Conservation (phyloP, 1,140 invertebrate genomes). For the Macrotrachela quadricornifera region DNA sequence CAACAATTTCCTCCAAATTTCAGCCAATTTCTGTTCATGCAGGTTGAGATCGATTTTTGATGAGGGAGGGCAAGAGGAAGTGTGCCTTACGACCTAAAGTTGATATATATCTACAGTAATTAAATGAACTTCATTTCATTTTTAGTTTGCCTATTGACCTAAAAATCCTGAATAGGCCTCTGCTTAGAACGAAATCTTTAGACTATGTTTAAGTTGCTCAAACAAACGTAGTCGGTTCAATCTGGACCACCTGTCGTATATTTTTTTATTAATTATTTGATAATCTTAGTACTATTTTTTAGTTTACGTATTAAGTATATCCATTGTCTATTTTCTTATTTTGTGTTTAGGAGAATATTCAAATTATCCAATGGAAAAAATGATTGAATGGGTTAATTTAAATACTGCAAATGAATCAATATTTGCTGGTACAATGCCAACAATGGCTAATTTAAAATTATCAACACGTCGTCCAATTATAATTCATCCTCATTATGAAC, state of each 20-base stretch:
- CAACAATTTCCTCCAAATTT: too few species aligned
- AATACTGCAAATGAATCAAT: constrained; percentile 39
- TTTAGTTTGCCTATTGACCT: too few species aligned
- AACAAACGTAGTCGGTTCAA: too few species aligned
- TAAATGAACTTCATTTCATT: too few species aligned
- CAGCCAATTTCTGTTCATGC: too few species aligned
- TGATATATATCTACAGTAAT: too few species aligned
- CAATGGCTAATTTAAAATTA: constrained; percentile 55
- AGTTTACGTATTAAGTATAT: background rate
- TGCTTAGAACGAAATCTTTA: too few species aligned
- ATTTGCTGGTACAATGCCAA: constrained; percentile 63
- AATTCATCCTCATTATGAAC: constrained; percentile 52
- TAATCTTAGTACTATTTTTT: background rate
- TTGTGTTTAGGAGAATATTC: constrained; percentile 6
- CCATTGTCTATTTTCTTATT: background rate
- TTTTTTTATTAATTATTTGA: background rate
- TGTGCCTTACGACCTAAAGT: too few species aligned
- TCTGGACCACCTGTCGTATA: background rate
- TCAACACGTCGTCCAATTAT: constrained; percentile 50
- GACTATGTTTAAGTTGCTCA: too few species aligned
- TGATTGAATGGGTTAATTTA: constrained; percentile 48
- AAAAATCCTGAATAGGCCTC: too few species aligned
- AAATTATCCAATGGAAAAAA: constrained; percentile 39
- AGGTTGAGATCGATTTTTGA: too few species aligned
- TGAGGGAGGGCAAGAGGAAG: too few species aligned